A percentile compares a stretch with the other conserved stretches of the same genome.
phyloP scores from a whole-genome alignment of 1,140 invertebrate genomes.

The Penaeus indicus region DNA sequence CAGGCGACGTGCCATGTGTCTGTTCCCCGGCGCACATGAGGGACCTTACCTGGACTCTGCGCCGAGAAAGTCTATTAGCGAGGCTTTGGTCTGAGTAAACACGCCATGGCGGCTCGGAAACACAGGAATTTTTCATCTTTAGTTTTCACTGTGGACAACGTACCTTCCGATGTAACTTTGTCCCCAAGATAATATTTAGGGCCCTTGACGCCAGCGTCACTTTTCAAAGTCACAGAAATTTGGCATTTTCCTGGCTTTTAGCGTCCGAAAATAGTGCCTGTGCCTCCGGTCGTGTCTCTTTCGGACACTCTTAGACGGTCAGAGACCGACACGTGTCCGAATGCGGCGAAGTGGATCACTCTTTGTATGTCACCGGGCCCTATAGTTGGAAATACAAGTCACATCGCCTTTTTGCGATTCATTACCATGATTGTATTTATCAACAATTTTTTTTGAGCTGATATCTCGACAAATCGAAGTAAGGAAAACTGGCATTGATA shows the following conservation, averaged over 20 bases:
- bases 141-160: background rate
- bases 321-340: constrained; percentile 3
- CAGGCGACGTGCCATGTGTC: no score
- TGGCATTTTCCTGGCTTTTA: constrained; percentile 29
- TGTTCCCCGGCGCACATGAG: no score
- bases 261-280: constrained; percentile 22
- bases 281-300: background rate
- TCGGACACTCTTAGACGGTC: constrained; percentile 15
- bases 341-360: background rate
- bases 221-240: constrained; percentile 51
- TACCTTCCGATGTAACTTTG: constrained; percentile 56
- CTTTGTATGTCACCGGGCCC: background rate
- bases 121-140: background rate
- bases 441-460: no score
- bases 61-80: no score
- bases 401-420: no score
- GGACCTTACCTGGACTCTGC: no score
- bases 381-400: background rate
- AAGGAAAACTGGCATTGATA: no score
- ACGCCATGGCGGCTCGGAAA: no score
- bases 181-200: constrained; percentile 48
- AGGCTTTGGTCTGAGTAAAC: no score
- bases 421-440: no score
- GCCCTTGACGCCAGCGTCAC: constrained; percentile 38
- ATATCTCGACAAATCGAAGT: no score